Base-by-base conservation (phyloP, 2,888 invertebrate species). In the Chloromyia formosa region DNA sequence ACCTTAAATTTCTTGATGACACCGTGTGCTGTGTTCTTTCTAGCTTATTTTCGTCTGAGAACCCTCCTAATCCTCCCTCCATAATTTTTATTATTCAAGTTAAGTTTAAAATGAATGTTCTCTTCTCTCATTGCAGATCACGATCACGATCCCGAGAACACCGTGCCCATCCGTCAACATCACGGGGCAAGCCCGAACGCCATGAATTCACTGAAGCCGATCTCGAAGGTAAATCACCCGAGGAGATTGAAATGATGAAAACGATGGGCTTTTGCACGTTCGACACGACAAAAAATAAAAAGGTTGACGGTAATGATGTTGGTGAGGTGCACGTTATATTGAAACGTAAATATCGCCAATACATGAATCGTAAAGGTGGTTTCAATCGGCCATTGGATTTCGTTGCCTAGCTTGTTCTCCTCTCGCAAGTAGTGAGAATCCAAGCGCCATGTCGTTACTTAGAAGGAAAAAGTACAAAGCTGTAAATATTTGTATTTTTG, bases 281-380 rank as follows among this genome's bases (percentile, higher is more conserved):
- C 85, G 95, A 97, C 83, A 92, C 95, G 0, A 98, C 98, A 0
- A 98, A 99, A 88, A 95, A 95, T 80, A 97, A 96, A 86, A 94
- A 95, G 87, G 97, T 98, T 0, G 92, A 93, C 0, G 96, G 95
- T 40, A 98, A 98, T 83, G 94, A 97, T 80, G 91, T 91, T 73
- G 97, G 96, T n/a, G 94, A 93, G 35, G 97, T 97, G 78, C 97
- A 98, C 84, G 95, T 98, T 75, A 96, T 97, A 77, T 89, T 97
- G 76, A 97, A 98, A 87, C 88, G 98, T 80, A 96, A 97, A 87
- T 98, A 97, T 85, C 91, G 98, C 80, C 98, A 99, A 87, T 99
- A 99, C 84, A 99, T 99, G 99, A 99, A 99, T 86, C 90, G 99
- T 77, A 96, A 97, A 86, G 99, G 99, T 78, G 99, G 98, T 74